Evolutionary conservation across 2,113 vertebrate genomes (phyloP).

Genomic region (Bolborhynchus lineola): DNA sequence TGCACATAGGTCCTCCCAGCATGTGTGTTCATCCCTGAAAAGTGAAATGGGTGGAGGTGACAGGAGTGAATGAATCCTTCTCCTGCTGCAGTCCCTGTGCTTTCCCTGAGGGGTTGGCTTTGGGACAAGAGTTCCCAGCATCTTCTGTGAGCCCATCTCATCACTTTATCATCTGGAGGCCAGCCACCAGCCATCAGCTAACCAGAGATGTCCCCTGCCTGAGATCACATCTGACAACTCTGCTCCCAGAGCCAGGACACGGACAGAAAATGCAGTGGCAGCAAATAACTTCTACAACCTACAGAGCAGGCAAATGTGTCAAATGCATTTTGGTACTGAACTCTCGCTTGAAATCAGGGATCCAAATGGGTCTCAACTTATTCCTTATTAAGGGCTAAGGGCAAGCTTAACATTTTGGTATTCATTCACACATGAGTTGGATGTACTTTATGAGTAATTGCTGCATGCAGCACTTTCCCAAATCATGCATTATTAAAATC

Average conservation of each 20-base stretch:
- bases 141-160: not conserved
- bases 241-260: not conserved
- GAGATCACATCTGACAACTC: not conserved
- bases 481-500: conserved; percentile 5
- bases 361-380: not conserved
- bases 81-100: not conserved
- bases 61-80: not conserved
- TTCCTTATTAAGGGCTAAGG: not conserved
- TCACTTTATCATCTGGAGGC: not conserved
- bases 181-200: not conserved
- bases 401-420: not conserved
- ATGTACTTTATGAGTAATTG: not conserved
- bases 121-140: not conserved
- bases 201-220: not conserved
- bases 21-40: not conserved
- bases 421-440: not conserved
- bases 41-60: not conserved
- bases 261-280: not conserved
- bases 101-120: not conserved
- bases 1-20: not conserved
- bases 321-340: conserved; percentile 3
- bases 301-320: conserved; percentile 1
- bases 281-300: not conserved
- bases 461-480: not conserved
- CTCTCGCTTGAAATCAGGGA: conserved; percentile 1